Percentiles rank a stretch among this genome's conserved stretches.
These are phyloP conservation scores for Neotoxoptera formosana DNA, from an alignment of 1,140 invertebrate genomes.

Conservation along the genomic window DNA sequence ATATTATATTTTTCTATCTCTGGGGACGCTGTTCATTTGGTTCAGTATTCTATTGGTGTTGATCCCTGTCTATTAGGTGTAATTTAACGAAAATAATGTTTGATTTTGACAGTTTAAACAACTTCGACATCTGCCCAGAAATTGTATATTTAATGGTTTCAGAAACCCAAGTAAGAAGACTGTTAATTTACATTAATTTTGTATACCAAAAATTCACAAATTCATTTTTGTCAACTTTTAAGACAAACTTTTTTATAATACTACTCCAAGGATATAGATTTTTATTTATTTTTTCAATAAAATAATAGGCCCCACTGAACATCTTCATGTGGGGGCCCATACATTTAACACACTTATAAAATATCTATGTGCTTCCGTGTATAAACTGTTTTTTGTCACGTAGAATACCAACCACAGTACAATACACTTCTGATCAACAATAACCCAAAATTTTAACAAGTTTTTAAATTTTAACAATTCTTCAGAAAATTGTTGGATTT, in stretches of 20 bases:
- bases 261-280: background rate
- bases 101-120: background rate
- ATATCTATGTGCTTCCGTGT: background rate
- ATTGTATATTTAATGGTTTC: background rate
- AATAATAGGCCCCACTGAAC: too few species aligned
- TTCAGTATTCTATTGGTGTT: too few species aligned
- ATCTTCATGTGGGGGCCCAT: too few species aligned
- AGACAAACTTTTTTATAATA: background rate
- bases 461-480: background rate
- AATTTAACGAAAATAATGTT: too few species aligned
- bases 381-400: background rate
- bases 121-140: background rate
- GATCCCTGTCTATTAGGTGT: too few species aligned
- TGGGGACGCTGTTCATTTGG: too few species aligned
- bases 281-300: too few species aligned
- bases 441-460: background rate
- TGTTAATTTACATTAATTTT: background rate
- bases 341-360: too few species aligned
- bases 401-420: background rate
- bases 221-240: too few species aligned
- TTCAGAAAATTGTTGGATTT: too few species aligned
- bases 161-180: background rate
- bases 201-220: too few species aligned
- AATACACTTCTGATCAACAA: background rate
- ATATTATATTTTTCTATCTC: too few species aligned